Percentiles rank a stretch among this genome's conserved stretches.
These are phyloP conservation scores for Caradrina kadenii DNA, from an alignment of 2,888 invertebrate species.

Conservation along the genomic window DNA sequence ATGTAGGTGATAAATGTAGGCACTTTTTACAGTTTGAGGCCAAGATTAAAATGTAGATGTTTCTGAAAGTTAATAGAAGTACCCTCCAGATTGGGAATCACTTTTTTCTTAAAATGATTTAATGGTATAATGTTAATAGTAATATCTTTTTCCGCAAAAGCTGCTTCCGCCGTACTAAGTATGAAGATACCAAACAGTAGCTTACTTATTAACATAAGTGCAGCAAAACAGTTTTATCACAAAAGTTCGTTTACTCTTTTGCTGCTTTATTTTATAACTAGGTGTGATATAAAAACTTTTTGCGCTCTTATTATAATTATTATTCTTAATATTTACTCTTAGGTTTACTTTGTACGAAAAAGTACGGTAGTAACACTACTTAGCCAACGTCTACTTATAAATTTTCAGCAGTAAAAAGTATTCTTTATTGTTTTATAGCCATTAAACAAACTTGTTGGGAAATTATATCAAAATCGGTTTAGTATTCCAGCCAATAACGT, in stretches of 20 bases:
- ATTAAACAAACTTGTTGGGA: neutral
- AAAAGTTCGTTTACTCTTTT: slow-evolving; percentile 36
- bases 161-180: neutral
- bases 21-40: no score
- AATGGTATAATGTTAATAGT: neutral
- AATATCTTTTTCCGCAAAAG: neutral
- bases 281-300: slow-evolving; percentile 30
- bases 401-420: neutral
- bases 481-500: neutral
- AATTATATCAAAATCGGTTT: neutral
- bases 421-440: neutral
- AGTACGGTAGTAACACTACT: neutral
- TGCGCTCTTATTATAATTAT: neutral
- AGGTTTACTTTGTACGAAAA: slow-evolving; percentile 15
- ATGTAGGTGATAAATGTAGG: no score
- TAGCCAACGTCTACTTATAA: no score
- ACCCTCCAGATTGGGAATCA: no score
- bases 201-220: slow-evolving; percentile 20
- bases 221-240: slow-evolving; percentile 41
- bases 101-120: no score
- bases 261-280: slow-evolving; percentile 19
- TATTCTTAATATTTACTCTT: slow-evolving; percentile 1
- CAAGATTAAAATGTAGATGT: no score
- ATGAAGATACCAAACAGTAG: slow-evolving; percentile 11
- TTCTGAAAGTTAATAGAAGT: no score